Evolutionary conservation across 2,888 invertebrate genomes (phyloP).

Genomic region (Acanthococcus lagerstroemiae): DNA sequence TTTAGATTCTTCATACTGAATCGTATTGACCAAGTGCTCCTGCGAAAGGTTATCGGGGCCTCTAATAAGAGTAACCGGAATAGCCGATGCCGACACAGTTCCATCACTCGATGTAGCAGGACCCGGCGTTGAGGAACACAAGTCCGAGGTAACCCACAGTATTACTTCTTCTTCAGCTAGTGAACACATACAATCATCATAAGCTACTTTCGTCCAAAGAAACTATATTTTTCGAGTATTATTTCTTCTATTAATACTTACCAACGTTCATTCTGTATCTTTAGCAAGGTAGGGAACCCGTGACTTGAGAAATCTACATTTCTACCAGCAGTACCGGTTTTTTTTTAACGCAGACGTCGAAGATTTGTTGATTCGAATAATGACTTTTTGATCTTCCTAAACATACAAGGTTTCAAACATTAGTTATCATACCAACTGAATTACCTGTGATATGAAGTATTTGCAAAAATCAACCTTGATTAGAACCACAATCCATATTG

Average conservation of each 20-base stretch:
- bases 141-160: slow-evolving; percentile 20
- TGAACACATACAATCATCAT: no score
- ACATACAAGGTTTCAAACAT: no score
- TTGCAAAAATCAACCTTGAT: no score
- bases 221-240: background rate
- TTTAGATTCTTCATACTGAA: slow-evolving; percentile 5
- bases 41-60: background rate
- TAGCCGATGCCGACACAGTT: background rate
- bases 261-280: slow-evolving; percentile 6
- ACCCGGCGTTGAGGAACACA: background rate
- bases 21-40: background rate
- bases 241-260: background rate
- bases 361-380: no score
- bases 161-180: slow-evolving; percentile 22
- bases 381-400: no score
- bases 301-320: no score
- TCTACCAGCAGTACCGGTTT: no score
- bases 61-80: slow-evolving; percentile 11
- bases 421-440: no score
- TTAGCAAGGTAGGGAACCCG: no score
- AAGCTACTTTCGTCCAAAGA: background rate
- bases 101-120: background rate
- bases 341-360: no score
- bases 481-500: no score
- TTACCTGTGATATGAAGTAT: no score